Evolutionary conservation across 2,113 vertebrate species (phyloP).

Genomic region (Oryzias melastigma): DNA sequence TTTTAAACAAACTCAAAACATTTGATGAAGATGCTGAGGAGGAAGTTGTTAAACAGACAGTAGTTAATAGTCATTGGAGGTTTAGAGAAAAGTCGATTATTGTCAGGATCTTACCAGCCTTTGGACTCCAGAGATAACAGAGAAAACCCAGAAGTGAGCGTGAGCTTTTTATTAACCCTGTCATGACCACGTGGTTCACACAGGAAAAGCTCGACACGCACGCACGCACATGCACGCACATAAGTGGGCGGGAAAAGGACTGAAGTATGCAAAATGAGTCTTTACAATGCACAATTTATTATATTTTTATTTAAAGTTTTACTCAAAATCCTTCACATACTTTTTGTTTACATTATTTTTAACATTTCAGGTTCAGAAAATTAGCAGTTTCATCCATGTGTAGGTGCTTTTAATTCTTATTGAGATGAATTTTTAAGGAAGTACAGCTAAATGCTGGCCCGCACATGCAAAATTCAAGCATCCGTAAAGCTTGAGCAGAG

Average conservation of each 20-base stretch:
- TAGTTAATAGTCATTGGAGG: neutral
- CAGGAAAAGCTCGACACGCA: conserved; percentile 66
- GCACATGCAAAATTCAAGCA: conserved; percentile 23
- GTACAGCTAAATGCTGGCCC: neutral
- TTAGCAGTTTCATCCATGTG: too few relatives aligned
- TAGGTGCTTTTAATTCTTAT: too few relatives aligned
- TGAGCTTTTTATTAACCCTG: conserved; percentile 74
- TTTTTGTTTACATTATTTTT: too few relatives aligned
- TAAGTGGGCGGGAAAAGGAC: neutral
- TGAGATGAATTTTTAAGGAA: too few relatives aligned
- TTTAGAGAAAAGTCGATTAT: neutral
- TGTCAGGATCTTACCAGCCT: conserved; percentile 60
- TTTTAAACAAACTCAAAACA: neutral
- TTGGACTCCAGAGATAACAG: conserved; percentile 53
- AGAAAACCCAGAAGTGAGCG: conserved; percentile 70
- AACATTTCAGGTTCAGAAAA: too few relatives aligned
- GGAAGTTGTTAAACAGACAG: neutral
- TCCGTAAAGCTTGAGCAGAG: conserved; percentile 6
- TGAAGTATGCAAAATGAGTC: too few relatives aligned
- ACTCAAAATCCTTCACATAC: too few relatives aligned
- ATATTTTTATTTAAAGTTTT: too few relatives aligned
- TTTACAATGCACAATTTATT: too few relatives aligned
- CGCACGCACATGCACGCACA: conserved; percentile 6
- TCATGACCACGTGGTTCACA: conserved; percentile 70
- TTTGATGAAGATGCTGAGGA: too few relatives aligned